A percentile compares a stretch with the other conserved stretches of the same genome.
Evolutionary conservation across 2,113 vertebrate species (phyloP).

Genomic region (Hippocampus guttulatus): DNA sequence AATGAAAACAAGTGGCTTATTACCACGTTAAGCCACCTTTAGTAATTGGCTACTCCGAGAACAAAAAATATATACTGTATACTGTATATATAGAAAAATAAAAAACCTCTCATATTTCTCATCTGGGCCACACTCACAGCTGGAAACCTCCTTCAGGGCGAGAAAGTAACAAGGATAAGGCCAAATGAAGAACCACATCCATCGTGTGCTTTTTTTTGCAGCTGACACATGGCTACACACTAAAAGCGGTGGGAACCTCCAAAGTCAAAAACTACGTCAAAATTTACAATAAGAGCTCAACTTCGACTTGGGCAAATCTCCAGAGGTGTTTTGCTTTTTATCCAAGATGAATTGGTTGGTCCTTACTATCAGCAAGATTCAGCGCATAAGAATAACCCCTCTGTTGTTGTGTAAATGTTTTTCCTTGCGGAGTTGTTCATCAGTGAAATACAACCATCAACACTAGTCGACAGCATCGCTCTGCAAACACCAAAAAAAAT

Average conservation of each 20-base stretch:
- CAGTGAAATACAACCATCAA: background rate
- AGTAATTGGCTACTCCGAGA: background rate
- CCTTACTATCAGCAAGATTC: too few relatives aligned
- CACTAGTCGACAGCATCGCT: background rate
- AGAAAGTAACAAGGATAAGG: constrained; percentile 18
- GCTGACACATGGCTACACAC: constrained; percentile 35
- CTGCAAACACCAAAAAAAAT: too few relatives aligned
- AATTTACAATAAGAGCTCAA: background rate
- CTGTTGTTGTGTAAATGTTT: too few relatives aligned
- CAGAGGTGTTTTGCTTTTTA: too few relatives aligned
- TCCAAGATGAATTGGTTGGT: too few relatives aligned
- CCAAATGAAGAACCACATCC: constrained; percentile 21
- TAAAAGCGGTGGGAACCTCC: constrained; percentile 2
- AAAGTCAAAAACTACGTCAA: background rate
- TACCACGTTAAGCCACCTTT: background rate
- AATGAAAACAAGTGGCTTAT: background rate
- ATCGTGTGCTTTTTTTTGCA: constrained; percentile 46
- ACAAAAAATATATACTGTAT: too few relatives aligned
- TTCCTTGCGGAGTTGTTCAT: too few relatives aligned
- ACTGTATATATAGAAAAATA: too few relatives aligned
- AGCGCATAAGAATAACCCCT: too few relatives aligned
- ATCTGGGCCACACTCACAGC: constrained; percentile 4
- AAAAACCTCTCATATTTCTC: background rate
- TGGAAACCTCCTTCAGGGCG: constrained; percentile 1
- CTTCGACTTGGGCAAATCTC: too few relatives aligned